Evolutionary conservation across 2,113 vertebrate species (phyloP).

Genomic region (Daphoenositta chrysoptera): DNA sequence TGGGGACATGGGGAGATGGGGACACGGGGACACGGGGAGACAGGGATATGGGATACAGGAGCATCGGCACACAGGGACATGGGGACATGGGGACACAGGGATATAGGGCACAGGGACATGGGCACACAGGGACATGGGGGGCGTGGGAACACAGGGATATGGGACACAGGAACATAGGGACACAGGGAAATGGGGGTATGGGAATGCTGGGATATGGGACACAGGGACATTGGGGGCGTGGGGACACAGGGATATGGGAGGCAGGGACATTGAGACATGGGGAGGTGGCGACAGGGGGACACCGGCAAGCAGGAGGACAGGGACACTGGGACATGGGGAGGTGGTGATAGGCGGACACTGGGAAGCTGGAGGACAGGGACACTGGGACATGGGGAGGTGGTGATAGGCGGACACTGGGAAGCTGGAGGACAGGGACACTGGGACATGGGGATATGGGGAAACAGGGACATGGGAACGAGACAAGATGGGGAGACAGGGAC

Average conservation of each 20-base stretch:
- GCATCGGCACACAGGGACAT: no score
- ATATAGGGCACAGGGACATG: not conserved
- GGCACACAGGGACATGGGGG: not conserved
- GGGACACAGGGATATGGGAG: not conserved
- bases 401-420: no score
- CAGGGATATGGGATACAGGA: not conserved
- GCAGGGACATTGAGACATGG: not conserved
- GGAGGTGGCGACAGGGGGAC: not conserved
- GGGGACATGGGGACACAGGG: no score
- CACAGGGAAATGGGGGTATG: not conserved
- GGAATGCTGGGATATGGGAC: no score
- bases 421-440: no score
- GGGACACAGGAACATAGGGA: not conserved
- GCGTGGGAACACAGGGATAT: not conserved
- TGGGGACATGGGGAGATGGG: accelerated
- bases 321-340: not conserved
- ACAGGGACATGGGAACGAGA: accelerated
- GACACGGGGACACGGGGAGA: not conserved
- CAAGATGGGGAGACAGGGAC: not conserved
- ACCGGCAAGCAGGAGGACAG: not conserved
- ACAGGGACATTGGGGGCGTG: not conserved
- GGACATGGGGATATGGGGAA: not conserved
- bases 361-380: not conserved
- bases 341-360: no score
- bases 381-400: accelerated